Evolutionary conservation across 2,888 invertebrate genomes (phyloP).

Genomic region (Ptilodon capucinus): DNA sequence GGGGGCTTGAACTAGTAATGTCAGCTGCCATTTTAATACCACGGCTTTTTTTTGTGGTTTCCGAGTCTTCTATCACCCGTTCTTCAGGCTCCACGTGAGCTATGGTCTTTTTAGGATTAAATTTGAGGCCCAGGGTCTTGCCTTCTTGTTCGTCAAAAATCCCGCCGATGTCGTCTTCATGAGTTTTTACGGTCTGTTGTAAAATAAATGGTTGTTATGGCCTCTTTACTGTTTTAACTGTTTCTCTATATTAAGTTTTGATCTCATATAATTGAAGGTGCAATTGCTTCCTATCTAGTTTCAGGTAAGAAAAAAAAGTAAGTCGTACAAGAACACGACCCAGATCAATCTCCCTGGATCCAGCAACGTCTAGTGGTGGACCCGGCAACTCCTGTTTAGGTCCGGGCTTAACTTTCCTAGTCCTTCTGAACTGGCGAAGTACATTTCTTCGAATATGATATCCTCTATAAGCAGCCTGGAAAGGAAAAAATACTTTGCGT

Average conservation of each 20-base stretch:
- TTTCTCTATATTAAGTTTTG: no score
- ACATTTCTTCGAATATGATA: slow-evolving; percentile 65
- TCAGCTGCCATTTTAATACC: not conserved
- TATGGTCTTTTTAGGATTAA: slow-evolving; percentile 56
- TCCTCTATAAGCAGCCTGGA: slow-evolving; percentile 69
- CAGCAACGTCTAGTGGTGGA: slow-evolving; percentile 60
- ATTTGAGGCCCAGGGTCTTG: slow-evolving; percentile 46
- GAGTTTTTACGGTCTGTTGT: slow-evolving; percentile 51
- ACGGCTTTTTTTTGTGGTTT: not conserved
- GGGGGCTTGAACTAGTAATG: no score
- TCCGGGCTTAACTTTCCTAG: slow-evolving; percentile 35
- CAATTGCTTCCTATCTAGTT: no score
- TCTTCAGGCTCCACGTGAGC: slow-evolving; percentile 43
- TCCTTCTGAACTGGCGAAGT: slow-evolving; percentile 50
- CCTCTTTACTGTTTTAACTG: no score
- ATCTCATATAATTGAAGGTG: no score
- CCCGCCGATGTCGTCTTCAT: slow-evolving; percentile 47
- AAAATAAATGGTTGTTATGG: not conserved
- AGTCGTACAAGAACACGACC: slow-evolving; percentile 57
- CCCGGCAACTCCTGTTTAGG: slow-evolving; percentile 59
- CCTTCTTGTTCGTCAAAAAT: slow-evolving; percentile 50
- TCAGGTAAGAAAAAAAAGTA: not conserved
- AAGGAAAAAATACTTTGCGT: not conserved
- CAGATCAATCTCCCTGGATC: slow-evolving; percentile 62
- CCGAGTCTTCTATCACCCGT: not conserved